Evolutionary conservation across 1,140 invertebrate species (phyloP).

Genomic region (Magallana gigas): DNA sequence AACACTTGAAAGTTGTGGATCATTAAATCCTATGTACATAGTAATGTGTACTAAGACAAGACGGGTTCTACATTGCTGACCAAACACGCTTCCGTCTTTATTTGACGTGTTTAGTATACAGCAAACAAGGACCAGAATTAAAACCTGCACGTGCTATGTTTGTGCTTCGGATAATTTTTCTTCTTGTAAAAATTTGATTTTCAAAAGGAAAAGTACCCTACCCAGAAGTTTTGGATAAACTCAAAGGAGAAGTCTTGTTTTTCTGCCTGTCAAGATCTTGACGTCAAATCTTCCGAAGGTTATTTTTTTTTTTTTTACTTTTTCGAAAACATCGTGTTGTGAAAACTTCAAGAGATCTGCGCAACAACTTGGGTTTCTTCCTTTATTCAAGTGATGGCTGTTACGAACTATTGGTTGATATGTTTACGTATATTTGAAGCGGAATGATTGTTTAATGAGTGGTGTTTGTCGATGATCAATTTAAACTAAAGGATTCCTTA

Average conservation of each 20-base stretch:
- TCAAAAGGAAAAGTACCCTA: not conserved
- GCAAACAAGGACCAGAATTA: not conserved
- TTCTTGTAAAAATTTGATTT: not conserved
- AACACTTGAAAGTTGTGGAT: conserved; percentile 28
- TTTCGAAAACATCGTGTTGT: too few relatives aligned
- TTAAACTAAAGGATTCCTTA: conserved; percentile 25
- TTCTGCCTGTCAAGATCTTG: not conserved
- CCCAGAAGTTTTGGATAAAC: not conserved
- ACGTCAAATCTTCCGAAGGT: not conserved
- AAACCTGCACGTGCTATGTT: not conserved
- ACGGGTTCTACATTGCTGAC: not conserved
- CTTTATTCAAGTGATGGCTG: too few relatives aligned
- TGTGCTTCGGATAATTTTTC: conserved; percentile 26
- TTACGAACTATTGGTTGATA: not conserved
- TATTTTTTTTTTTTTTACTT: not conserved
- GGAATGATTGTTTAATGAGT: conserved; percentile 18
- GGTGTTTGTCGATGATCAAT: not conserved
- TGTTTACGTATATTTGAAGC: not conserved
- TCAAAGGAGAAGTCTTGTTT: not conserved
- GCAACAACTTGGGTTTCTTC: too few relatives aligned
- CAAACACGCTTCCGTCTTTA: conserved; percentile 8
- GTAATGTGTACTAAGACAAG: not conserved
- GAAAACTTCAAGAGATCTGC: too few relatives aligned
- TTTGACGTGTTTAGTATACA: not conserved
- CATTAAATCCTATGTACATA: conserved; percentile 14